Percentiles rank a stretch among this genome's conserved stretches.
Evolutionary conservation across 2,888 invertebrate species (phyloP).

Genomic region (Amphiduros pacificus): DNA sequence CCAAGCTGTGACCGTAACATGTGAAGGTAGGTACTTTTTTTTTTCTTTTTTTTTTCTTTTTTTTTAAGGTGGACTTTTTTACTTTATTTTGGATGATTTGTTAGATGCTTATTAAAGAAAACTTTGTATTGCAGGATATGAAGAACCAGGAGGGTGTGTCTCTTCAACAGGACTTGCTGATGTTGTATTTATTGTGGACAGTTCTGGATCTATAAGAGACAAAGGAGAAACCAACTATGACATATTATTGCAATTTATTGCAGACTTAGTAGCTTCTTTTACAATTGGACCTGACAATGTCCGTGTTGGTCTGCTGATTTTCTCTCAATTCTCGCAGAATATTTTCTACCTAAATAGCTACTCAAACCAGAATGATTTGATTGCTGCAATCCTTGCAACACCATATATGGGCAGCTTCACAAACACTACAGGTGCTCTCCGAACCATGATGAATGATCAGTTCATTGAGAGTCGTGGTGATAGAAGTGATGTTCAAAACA

Average conservation of each 20-base stretch:
- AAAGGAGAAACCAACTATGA: neutral
- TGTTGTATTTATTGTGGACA: neutral
- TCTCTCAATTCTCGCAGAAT: slow-evolving; percentile 9
- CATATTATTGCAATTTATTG: neutral
- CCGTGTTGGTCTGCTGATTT: slow-evolving; percentile 7
- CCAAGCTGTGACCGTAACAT: neutral
- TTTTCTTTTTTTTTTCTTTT: too few relatives aligned
- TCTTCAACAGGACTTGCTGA: too few relatives aligned
- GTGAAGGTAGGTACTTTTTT: too few relatives aligned
- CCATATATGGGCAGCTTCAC: slow-evolving; percentile 13
- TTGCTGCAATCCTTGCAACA: neutral
- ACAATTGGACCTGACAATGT: neutral
- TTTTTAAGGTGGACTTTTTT: too few relatives aligned
- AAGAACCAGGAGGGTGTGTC: too few relatives aligned
- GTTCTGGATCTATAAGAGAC: neutral
- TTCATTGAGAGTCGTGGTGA: neutral
- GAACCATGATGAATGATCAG: slow-evolving; percentile 8
- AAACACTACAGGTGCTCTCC: slow-evolving; percentile 18
- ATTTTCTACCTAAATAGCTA: slow-evolving; percentile 12
- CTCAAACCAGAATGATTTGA: neutral
- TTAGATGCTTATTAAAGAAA: too few relatives aligned
- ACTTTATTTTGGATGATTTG: too few relatives aligned
- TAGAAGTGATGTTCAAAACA: neutral
- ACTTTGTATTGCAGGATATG: too few relatives aligned
- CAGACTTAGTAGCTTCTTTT: neutral